These are phyloP conservation scores for Erpornis zantholeuca DNA, from an alignment of 2,113 vertebrate genomes.

Conservation along the genomic window DNA sequence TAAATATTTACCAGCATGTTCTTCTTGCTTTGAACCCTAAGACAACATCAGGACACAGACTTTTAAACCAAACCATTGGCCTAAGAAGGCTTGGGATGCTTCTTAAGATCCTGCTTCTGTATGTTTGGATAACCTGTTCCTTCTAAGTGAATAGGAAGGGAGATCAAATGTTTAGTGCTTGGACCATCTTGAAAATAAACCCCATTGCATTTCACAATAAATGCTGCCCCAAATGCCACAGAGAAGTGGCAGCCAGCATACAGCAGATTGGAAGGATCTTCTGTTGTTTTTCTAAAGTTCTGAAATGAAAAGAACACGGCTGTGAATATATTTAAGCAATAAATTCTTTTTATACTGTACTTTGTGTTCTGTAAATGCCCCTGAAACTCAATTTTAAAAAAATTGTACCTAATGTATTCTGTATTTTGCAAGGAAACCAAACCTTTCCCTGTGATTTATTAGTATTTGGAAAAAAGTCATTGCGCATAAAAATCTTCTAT, in stretches of 20 bases:
- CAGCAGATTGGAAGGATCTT: not conserved
- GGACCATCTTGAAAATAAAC: not conserved
- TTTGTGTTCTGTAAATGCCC: not conserved
- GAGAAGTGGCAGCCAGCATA: not conserved
- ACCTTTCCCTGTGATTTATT: not conserved
- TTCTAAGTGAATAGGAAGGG: not conserved
- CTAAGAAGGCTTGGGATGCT: not conserved
- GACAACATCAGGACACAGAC: not conserved
- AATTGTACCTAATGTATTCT: not conserved
- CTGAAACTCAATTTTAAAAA: constrained; percentile 9
- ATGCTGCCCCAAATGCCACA: not conserved
- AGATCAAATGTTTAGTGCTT: not conserved
- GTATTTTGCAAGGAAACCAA: not conserved
- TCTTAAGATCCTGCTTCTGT: not conserved
- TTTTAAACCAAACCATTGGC: not conserved
- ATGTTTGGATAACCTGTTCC: not conserved
- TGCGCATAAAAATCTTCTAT: not conserved
- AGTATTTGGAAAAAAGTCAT: not conserved
- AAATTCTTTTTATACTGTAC: not conserved
- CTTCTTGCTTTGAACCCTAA: not conserved
- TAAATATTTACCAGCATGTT: not conserved
- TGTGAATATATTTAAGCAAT: not conserved
- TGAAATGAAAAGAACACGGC: not conserved
- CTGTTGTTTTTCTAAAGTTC: not conserved
- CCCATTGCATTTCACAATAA: not conserved